Percentiles rank a stretch among this genome's conserved stretches.
Conservation (phyloP, 2,888 invertebrate genomes). For the Mythimna vitellina region DNA sequence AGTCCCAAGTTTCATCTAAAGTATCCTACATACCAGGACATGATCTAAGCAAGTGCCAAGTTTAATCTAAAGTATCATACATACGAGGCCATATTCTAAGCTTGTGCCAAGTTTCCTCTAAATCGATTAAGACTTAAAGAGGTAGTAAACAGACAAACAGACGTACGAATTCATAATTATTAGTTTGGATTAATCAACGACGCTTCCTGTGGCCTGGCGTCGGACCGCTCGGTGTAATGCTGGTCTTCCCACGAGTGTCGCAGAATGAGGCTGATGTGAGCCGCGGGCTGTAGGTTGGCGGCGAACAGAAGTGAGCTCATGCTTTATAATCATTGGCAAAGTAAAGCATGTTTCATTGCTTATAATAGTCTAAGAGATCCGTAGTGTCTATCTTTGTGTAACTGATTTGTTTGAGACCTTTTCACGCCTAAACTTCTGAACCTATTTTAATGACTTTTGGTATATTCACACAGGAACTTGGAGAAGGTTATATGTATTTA, state of each 20-base stretch:
- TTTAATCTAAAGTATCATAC: too few relatives aligned
- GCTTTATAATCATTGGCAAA: slow-evolving; percentile 23
- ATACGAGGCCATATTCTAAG: too few relatives aligned
- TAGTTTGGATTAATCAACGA: slow-evolving; percentile 34
- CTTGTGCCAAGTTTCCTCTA: too few relatives aligned
- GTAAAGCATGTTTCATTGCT: not conserved
- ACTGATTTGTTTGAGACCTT: too few relatives aligned
- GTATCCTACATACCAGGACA: too few relatives aligned
- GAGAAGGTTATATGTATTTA: too few relatives aligned
- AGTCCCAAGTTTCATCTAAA: too few relatives aligned
- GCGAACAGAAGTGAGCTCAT: slow-evolving; percentile 36
- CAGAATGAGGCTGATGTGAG: slow-evolving; percentile 39
- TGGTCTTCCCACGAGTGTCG: slow-evolving; percentile 53
- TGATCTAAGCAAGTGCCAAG: too few relatives aligned
- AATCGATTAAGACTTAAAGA: not conserved
- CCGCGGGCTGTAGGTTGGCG: slow-evolving; percentile 52
- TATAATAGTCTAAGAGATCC: not conserved
- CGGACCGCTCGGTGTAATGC: not conserved
- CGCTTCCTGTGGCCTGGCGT: slow-evolving; percentile 43
- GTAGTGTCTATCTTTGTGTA: not conserved
- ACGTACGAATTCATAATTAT: not conserved
- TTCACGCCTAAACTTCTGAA: too few relatives aligned
- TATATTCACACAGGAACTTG: too few relatives aligned
- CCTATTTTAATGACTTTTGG: too few relatives aligned
- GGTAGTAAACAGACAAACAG: not conserved